phyloP scores from a whole-genome alignment of 2,888 invertebrate genomes.

The Pterostichus madidus region DNA sequence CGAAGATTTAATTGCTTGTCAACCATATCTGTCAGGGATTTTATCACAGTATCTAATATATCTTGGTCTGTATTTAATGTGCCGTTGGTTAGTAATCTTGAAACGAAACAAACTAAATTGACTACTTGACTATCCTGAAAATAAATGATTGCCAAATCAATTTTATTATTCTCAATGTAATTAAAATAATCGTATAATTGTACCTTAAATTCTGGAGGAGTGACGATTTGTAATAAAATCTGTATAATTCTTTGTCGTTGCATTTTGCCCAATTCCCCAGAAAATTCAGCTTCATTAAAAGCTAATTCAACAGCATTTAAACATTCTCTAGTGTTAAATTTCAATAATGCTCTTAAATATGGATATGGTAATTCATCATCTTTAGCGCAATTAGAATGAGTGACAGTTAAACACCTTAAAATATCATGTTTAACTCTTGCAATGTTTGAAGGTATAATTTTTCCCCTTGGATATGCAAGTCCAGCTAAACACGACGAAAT shows the following conservation, averaged over 20 bases:
- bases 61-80: constrained; percentile 74
- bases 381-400: constrained; percentile 82
- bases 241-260: constrained; percentile 89
- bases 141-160: not conserved
- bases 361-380: constrained; percentile 85
- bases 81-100: constrained; percentile 74
- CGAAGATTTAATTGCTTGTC: constrained; percentile 74
- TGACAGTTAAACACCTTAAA: constrained; percentile 84
- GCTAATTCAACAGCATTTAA: constrained; percentile 91
- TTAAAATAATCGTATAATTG: constrained; percentile 63
- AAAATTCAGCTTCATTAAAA: constrained; percentile 90
- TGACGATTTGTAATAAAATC: constrained; percentile 87
- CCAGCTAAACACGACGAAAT: constrained; percentile 93
- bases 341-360: constrained; percentile 85
- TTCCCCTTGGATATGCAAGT: constrained; percentile 88
- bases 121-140: constrained; percentile 79
- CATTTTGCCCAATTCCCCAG: constrained; percentile 84
- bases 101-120: constrained; percentile 75
- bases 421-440: constrained; percentile 87
- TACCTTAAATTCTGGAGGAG: constrained; percentile 83
- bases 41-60: constrained; percentile 81
- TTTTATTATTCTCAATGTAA: not conserved
- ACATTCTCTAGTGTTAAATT: constrained; percentile 91
- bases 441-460: constrained; percentile 82
- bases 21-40: constrained; percentile 74